Conservation (phyloP, 2,888 invertebrate genomes). For the Leptothorax acervorum region DNA sequence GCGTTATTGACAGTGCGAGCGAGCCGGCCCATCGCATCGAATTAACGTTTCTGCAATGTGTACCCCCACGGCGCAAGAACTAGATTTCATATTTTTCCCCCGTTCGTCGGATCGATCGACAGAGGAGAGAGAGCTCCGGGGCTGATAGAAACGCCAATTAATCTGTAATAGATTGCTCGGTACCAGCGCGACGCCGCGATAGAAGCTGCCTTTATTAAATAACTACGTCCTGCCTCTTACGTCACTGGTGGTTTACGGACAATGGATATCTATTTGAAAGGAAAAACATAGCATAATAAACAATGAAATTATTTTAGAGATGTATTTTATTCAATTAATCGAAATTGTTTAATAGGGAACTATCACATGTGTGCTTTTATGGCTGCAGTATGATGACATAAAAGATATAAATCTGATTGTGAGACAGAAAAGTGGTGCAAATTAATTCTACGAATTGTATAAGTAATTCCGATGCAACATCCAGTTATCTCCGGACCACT, state of each 20-base stretch:
- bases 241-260: not conserved
- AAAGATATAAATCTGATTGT: not conserved
- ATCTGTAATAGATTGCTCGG: conserved; percentile 31
- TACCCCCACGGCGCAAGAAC: not conserved
- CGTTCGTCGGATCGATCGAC: not conserved
- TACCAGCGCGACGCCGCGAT: conserved; percentile 2
- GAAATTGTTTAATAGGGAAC: not conserved
- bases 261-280: not conserved
- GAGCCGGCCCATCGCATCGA: conserved; percentile 39
- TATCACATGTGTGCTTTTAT: not conserved
- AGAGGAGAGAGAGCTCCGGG: not conserved
- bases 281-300: not conserved
- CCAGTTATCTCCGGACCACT: conserved; percentile 10
- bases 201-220: conserved; percentile 31
- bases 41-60: conserved; percentile 36
- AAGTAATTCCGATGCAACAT: conserved; percentile 11
- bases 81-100: conserved; percentile 40
- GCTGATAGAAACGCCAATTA: conserved; percentile 46
- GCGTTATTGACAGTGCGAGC: conserved; percentile 43
- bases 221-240: conserved; percentile 20
- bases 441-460: conserved; percentile 14
- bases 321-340: conserved; percentile 12
- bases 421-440: not conserved
- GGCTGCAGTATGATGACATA: not conserved
- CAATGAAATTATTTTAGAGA: conserved; percentile 13